Conservation (phyloP, 2,888 invertebrate species). For the Charanyca ferruginea region DNA sequence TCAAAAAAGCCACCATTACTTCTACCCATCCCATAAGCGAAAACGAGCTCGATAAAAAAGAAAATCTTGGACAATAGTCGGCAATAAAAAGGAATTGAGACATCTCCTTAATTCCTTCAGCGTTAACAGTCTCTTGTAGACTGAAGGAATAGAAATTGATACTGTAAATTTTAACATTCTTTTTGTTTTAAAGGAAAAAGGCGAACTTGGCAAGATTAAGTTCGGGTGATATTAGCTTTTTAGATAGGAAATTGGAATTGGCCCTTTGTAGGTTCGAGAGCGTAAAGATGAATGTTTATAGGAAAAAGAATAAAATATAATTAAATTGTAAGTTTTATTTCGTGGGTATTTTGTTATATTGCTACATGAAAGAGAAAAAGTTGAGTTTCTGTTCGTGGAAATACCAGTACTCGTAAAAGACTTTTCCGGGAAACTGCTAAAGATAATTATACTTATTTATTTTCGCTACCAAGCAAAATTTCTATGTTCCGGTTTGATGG, state of each 20-base stretch:
- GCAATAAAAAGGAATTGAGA: constrained; percentile 64
- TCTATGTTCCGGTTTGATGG: too few relatives aligned
- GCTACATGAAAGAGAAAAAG: background rate
- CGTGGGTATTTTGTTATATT: constrained; percentile 6
- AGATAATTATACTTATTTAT: too few relatives aligned
- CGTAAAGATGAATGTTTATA: constrained; percentile 17
- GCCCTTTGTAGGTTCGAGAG: constrained; percentile 17
- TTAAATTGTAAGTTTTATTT: constrained; percentile 16
- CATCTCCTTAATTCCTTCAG: constrained; percentile 66
- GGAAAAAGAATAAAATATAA: constrained; percentile 7
- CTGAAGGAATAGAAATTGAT: constrained; percentile 62
- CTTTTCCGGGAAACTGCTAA: background rate
- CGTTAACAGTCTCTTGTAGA: constrained; percentile 55
- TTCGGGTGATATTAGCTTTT: constrained; percentile 53
- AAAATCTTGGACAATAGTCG: constrained; percentile 61
- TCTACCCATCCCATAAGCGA: constrained; percentile 13
- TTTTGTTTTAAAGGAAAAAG: constrained; percentile 57
- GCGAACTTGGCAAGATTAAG: constrained; percentile 55
- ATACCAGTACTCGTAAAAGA: background rate
- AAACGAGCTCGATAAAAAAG: constrained; percentile 46
- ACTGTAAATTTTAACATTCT: constrained; percentile 62
- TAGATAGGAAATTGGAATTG: constrained; percentile 47
- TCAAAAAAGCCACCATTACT: background rate
- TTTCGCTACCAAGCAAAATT: too few relatives aligned
- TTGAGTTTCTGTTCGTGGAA: background rate